Conservation (phyloP, 2,797 vertebrate genomes). For the Allobates femoralis region DNA sequence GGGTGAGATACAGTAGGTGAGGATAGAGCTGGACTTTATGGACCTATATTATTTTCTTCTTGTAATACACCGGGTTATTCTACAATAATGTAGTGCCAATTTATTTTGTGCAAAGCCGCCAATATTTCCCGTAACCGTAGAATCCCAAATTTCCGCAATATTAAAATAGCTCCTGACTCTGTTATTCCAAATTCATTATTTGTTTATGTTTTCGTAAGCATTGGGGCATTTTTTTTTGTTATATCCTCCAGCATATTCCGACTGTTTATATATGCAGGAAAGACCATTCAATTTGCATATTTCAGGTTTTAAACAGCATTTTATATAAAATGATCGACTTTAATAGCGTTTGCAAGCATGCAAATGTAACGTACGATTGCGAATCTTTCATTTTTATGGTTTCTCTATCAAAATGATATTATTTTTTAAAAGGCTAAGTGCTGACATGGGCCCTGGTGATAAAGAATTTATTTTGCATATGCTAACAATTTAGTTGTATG, state of each 20-base stretch:
- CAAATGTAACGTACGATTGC: constrained; percentile 50
- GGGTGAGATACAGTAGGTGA: no score
- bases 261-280: constrained; percentile 58
- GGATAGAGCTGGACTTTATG: no score
- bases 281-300: constrained; percentile 64
- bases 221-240: constrained; percentile 55
- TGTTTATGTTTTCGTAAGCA: constrained; percentile 52
- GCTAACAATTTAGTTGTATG: constrained; percentile 50
- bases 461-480: constrained; percentile 61
- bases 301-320: constrained; percentile 61
- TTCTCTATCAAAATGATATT: constrained; percentile 62
- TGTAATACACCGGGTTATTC: not conserved
- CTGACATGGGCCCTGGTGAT: constrained; percentile 58
- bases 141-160: constrained; percentile 34
- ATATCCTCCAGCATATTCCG: constrained; percentile 44
- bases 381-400: constrained; percentile 61
- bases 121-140: constrained; percentile 9
- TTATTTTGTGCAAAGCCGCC: not conserved
- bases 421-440: constrained; percentile 62
- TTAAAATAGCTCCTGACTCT: constrained; percentile 39
- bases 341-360: constrained; percentile 58
- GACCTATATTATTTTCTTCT: not conserved
- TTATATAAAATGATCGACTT: constrained; percentile 61
- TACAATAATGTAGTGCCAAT: not conserved
- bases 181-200: constrained; percentile 50